These are phyloP conservation scores for Caenorhabditis doughertyi DNA, from an alignment of 2,888 invertebrate genomes.

Conservation along the genomic window DNA sequence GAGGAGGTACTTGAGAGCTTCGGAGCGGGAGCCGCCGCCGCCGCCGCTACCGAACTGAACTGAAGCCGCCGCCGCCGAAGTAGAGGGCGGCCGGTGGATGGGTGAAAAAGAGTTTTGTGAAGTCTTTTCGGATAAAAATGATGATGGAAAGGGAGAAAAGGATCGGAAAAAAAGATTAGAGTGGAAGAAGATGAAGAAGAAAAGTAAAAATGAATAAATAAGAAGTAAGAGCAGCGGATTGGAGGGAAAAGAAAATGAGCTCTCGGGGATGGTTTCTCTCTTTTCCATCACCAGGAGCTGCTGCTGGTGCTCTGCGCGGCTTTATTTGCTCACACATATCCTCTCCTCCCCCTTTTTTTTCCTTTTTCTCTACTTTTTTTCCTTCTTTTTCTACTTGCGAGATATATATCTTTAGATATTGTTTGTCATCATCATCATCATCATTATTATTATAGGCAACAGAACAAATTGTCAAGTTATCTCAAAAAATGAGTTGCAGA, in stretches of 20 bases:
- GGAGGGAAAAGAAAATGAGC: constrained; percentile 24
- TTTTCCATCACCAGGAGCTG: no score
- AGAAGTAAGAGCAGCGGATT: constrained; percentile 24
- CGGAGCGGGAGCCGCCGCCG: constrained; percentile 43
- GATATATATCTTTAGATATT: constrained; percentile 39
- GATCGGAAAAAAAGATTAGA: constrained; percentile 7
- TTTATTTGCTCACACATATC: constrained; percentile 55
- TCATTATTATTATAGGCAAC: not conserved
- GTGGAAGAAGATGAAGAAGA: not conserved
- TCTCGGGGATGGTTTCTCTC: constrained; percentile 10
- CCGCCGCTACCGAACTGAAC: constrained; percentile 17
- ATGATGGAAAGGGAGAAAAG: constrained; percentile 5
- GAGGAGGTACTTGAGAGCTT: constrained; percentile 58
- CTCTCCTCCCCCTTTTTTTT: not conserved
- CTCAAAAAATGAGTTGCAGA: constrained; percentile 12
- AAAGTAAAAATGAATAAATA: constrained; percentile 19
- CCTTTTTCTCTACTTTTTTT: constrained; percentile 8
- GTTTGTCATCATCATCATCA: constrained; percentile 43
- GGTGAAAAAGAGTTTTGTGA: not conserved
- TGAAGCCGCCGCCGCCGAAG: constrained; percentile 1
- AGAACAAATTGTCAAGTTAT: constrained; percentile 33
- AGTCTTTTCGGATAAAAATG: constrained; percentile 7
- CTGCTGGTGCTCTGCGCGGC: constrained; percentile 21
- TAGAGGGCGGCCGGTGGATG: not conserved
- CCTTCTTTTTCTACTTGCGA: constrained; percentile 2